These are phyloP conservation scores for Microcaecilia unicolor DNA, from an alignment of 2,797 vertebrate species.

Conservation along the genomic window DNA sequence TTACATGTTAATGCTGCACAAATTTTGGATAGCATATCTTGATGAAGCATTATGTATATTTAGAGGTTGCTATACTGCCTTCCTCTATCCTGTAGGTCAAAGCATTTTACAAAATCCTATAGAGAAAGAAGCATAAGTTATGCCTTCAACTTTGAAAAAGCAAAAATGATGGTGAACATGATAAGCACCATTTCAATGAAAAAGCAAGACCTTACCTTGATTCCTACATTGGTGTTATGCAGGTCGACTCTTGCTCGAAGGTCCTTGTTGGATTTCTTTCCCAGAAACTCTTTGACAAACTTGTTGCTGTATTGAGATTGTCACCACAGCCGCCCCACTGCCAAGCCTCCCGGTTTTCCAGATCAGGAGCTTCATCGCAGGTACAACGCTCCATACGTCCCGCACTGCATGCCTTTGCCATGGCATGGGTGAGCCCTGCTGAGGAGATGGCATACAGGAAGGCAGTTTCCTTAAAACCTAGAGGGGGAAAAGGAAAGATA, in stretches of 20 bases:
- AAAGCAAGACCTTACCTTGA: slow-evolving; percentile 66
- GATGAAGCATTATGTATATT: too few relatives aligned
- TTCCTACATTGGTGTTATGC: slow-evolving; percentile 95
- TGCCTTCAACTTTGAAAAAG: too few relatives aligned
- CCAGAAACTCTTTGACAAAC: slow-evolving; percentile 95
- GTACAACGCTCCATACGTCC: slow-evolving; percentile 97
- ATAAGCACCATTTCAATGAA: too few relatives aligned
- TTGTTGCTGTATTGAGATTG: slow-evolving; percentile 97
- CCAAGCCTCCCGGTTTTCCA: slow-evolving; percentile 97
- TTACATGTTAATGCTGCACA: too few relatives aligned
- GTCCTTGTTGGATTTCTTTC: slow-evolving; percentile 90
- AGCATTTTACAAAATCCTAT: too few relatives aligned
- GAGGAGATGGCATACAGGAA: slow-evolving; percentile 94
- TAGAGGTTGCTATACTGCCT: too few relatives aligned
- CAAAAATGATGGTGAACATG: too few relatives aligned
- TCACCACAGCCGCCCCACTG: slow-evolving; percentile 97
- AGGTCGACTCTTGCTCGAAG: slow-evolving; percentile 88
- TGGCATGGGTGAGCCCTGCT: slow-evolving; percentile 83
- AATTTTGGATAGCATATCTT: too few relatives aligned
- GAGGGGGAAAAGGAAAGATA: not conserved
- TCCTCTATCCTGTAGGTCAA: too few relatives aligned
- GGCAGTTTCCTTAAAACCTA: slow-evolving; percentile 94
- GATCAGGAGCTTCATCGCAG: slow-evolving; percentile 89
- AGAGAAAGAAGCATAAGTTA: too few relatives aligned
- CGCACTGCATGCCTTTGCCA: slow-evolving; percentile 93